Conservation (phyloP, 35 echinoderm and acorn worm genomes). For the Ophioderma brevispina region DNA sequence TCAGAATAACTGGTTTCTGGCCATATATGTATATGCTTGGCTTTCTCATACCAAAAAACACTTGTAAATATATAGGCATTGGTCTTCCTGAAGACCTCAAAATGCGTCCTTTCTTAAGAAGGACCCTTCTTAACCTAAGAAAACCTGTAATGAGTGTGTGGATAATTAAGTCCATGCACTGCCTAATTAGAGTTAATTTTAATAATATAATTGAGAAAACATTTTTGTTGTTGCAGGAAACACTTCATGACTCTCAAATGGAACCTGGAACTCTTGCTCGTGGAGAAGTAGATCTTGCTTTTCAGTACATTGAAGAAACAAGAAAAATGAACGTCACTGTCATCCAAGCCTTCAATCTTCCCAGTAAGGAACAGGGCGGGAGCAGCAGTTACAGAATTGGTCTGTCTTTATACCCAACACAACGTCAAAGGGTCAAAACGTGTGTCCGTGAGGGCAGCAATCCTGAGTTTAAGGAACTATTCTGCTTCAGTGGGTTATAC, state of each 20-base stretch:
- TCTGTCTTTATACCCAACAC: constrained; percentile 69
- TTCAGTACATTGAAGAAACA: constrained; percentile 86
- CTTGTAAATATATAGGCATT: no score
- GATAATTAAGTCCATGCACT: no score
- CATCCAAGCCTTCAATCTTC: constrained; percentile 63
- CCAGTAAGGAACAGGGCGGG: constrained; percentile 84
- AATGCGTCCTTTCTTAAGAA: no score
- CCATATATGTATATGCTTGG: no score
- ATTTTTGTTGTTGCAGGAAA: background rate
- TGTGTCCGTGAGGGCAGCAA: constrained; percentile 78
- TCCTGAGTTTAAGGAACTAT: constrained; percentile 90
- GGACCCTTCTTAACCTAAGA: no score
- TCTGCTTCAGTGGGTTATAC: constrained; percentile 83
- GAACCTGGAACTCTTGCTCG: constrained; percentile 27
- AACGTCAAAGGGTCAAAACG: constrained; percentile 88
- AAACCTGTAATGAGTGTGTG: no score
- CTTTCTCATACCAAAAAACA: no score
- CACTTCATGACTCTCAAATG: background rate
- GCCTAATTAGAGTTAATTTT: no score
- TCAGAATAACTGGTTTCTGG: no score
- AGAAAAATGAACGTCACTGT: constrained; percentile 89
- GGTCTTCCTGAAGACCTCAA: no score
- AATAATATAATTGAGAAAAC: background rate
- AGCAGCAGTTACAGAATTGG: constrained; percentile 70
- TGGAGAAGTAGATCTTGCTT: constrained; percentile 79